Percentiles rank a stretch among this genome's conserved stretches.
Conservation (phyloP, 2,888 invertebrate species). For the Andrena dorsata region DNA sequence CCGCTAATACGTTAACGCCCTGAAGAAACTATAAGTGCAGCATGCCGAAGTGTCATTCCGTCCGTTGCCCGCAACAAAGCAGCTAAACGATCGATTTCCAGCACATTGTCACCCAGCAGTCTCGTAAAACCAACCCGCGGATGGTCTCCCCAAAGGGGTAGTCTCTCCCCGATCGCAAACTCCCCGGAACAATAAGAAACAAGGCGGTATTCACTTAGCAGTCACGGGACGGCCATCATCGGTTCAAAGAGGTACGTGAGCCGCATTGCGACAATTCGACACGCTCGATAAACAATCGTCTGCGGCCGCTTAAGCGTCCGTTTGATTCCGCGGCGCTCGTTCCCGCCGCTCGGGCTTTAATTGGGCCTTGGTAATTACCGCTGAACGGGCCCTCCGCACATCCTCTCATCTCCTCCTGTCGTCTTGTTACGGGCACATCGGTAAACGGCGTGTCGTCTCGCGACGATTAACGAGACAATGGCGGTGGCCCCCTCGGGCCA, state of each 20-base stretch:
- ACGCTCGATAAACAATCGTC: constrained; percentile 65
- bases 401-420: constrained; percentile 29
- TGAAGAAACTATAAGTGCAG: too few relatives aligned
- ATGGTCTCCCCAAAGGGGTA: too few relatives aligned
- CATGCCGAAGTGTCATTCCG: too few relatives aligned
- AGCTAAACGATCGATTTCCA: too few relatives aligned
- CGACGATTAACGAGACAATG: constrained; percentile 70
- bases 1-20: too few relatives aligned
- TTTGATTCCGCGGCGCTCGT: constrained; percentile 52
- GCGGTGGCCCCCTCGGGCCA: constrained; percentile 47
- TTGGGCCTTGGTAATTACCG: constrained; percentile 69
- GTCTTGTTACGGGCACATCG: constrained; percentile 66
- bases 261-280: constrained; percentile 61
- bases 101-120: background rate
- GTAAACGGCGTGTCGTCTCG: constrained; percentile 66
- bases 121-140: background rate
- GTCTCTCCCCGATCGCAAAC: background rate
- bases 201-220: constrained; percentile 20
- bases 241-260: constrained; percentile 37
- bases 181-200: background rate
- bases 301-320: constrained; percentile 56
- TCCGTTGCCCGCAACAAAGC: too few relatives aligned
- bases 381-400: constrained; percentile 43
- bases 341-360: constrained; percentile 58
- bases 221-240: constrained; percentile 19